Base-by-base conservation (phyloP, 2,113 vertebrate species). In the Lagopus muta region DNA sequence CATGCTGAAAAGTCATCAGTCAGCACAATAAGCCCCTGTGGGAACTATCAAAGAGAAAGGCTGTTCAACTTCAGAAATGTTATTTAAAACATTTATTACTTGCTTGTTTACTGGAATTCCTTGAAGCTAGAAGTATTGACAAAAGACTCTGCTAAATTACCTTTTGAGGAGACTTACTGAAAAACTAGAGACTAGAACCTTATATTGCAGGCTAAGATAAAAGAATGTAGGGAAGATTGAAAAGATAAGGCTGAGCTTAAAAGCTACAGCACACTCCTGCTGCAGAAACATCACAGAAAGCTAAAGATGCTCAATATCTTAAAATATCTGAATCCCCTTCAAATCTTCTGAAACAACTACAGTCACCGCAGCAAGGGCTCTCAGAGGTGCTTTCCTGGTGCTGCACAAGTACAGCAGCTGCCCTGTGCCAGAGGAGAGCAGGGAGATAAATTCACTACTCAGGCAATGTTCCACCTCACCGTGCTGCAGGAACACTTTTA, bases 111-210 rank as follows among this genome's bases (percentile, higher is more conserved):
- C 54, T 86, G 54, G 0, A 45, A 75, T 79, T 62, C 81, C 45
- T 66, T 76, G 21, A 88, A 61, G 30, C 27, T 38, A 84, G 7
- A 86, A 12, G 11, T 71, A 45, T 5, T 34, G 15, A 81, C 38
- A 76, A 86, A 77, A 21, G 7, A 47, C 34, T 70, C 9, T 19
- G 36, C 21, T 28, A 65, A 69, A 66, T 32, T 45, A 91, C 40
- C 36, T 70, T 73, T 32, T 69, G 32, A 78, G 47, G n/a, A 1
- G 1, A 82, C n/a, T 82, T 73, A 54, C 27, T 62, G 34, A 52
- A 83, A 25, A 92, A 75, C 83, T 76, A 54, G 22, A 58, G 34
- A 12, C 76, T 76, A 47, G n/a, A 90, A 67, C 6, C 20, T 76
- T 30, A n/a, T 38, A 45, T 2, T 77, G 32, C 22, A 67, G 8